A percentile compares a stretch with the other conserved stretches of the same genome.
phyloP scores from a whole-genome alignment of 2,113 vertebrate species.

The Ailuropoda melanoleuca region DNA sequence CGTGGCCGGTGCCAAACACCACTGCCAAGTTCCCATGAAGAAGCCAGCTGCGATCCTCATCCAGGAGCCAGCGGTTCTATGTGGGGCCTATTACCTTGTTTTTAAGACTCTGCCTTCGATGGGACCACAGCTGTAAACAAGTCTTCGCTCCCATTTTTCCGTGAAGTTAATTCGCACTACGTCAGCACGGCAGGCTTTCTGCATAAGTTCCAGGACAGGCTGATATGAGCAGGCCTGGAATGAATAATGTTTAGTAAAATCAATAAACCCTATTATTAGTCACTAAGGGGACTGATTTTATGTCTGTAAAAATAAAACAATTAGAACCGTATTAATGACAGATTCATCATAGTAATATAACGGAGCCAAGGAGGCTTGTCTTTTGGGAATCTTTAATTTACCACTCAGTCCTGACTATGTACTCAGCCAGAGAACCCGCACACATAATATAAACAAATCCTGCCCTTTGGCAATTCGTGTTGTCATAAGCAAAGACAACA shows the following conservation, averaged over 20 bases:
- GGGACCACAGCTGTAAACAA: conserved; percentile 78
- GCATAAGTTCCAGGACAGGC: conserved; percentile 80
- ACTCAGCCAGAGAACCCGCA: conserved; percentile 76
- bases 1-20: conserved; percentile 29
- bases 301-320: conserved; percentile 87
- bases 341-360: conserved; percentile 86
- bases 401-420: conserved; percentile 77
- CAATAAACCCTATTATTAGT: conserved; percentile 87
- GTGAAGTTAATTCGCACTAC: conserved; percentile 81
- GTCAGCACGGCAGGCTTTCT: conserved; percentile 79
- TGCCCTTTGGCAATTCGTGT: conserved; percentile 78
- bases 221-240: conserved; percentile 82
- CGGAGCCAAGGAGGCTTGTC: conserved; percentile 84
- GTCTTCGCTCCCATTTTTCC: conserved; percentile 75
- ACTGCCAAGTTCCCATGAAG: conserved; percentile 77
- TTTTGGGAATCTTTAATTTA: conserved; percentile 85
- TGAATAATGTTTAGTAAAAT: conserved; percentile 86
- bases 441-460: conserved; percentile 72
- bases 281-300: conserved; percentile 85
- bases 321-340: conserved; percentile 85
- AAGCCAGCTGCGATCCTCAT: conserved; percentile 78
- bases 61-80: conserved; percentile 73
- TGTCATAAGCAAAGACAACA: conserved; percentile 70
- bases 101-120: conserved; percentile 79
- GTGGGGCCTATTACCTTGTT: conserved; percentile 76